Base-by-base conservation (phyloP, 1,140 invertebrate genomes). In the Hermatobates lingyangjiaoensis region DNA sequence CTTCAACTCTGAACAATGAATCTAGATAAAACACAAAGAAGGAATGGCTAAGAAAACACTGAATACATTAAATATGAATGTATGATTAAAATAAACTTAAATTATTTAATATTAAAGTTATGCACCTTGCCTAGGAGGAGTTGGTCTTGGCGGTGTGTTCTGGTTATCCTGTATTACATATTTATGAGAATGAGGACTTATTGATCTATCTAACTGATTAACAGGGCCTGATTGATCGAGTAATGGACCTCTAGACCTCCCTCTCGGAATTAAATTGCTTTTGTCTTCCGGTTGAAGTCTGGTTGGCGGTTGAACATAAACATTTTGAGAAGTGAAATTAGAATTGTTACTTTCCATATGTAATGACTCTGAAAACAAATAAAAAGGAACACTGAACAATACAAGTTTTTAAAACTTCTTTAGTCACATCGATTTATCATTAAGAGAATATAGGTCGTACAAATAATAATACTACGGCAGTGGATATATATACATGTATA, bases 271-370 rank as follows among this genome's bases (percentile, higher is more conserved):
- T 23, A 81, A 66, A 61, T 81, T 82, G 52, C 74, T 81, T 59
- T 82, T 82, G 57, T 80, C 77, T 54, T 81, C 77, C 23, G 52
- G 27, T 24, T 44, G 58, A 25, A 66, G 63, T 54, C 82, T 70
- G 1, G 83, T 86, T 0, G 88, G 87, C 3, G 86, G 87, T 57
- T 89, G 87, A 27, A 92, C 88, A 60, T 92, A 91, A 14, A 91
- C 66, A 67, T 92, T 92, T 66, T 92, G 87, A 55, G 85, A 86
- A 47, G 83, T 83, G 66, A 89, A 88, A 15, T 67, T 66, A 1
- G 65, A 67, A 14, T 68, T 68, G 4, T 68, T 52, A 27, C 67
- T 54, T 34, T 64, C 62, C 42, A 63, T 52, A 50, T 63, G 62
- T 48, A 60, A 60, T 14, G 57, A 58, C 38, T 63, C 62, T 61